A percentile compares a stretch with the other conserved stretches of the same genome.
Evolutionary conservation across 1,140 invertebrate species (phyloP).

Genomic region (Magallana gigas): DNA sequence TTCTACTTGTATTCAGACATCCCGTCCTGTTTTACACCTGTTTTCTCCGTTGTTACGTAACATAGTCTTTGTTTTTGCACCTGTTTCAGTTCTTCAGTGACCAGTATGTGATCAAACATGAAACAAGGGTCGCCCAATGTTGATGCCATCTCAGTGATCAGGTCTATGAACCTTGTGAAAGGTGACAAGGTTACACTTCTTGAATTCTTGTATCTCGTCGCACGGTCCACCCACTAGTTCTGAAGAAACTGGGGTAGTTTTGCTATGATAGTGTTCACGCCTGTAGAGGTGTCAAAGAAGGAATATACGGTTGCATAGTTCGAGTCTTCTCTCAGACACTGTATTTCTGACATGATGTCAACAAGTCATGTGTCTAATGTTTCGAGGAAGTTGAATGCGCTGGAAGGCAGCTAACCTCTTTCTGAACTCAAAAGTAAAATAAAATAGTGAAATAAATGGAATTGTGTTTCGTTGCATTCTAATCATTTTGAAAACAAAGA

Average conservation of each 20-base stretch:
- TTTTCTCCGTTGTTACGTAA: background rate
- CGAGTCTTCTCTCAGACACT: constrained; percentile 47
- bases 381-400: constrained; percentile 27
- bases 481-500: no score
- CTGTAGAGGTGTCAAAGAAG: constrained; percentile 40
- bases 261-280: constrained; percentile 46
- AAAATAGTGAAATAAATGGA: no score
- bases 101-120: background rate
- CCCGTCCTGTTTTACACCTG: constrained; percentile 13
- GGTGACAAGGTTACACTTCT: constrained; percentile 34
- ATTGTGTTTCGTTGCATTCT: no score
- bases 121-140: constrained; percentile 49
- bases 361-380: constrained; percentile 15
- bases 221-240: constrained; percentile 51
- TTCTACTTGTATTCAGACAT: constrained; percentile 59
- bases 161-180: constrained; percentile 27
- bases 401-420: constrained; percentile 44
- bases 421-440: background rate
- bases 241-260: constrained; percentile 48
- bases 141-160: constrained; percentile 1
- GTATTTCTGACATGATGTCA: constrained; percentile 49
- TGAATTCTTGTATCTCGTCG: constrained; percentile 33
- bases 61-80: background rate
- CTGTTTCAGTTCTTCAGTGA: background rate
- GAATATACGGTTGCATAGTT: constrained; percentile 2